Percentiles rank a stretch among this genome's conserved stretches.
phyloP scores from a whole-genome alignment of 2,113 vertebrate species.

The Cyanoderma ruficeps region DNA sequence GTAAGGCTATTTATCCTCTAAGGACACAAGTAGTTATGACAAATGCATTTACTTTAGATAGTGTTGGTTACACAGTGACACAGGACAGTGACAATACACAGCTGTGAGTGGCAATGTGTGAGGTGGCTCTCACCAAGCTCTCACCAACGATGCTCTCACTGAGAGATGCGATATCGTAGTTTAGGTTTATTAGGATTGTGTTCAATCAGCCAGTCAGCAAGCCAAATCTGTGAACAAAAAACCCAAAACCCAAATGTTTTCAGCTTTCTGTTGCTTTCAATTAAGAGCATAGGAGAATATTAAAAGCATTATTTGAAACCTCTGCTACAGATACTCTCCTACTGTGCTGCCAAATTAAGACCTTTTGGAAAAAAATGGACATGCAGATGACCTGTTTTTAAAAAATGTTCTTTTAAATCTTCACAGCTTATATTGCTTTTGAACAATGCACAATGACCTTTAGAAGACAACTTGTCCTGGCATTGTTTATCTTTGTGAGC shows the following conservation, averaged over 20 bases:
- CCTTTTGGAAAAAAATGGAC: background rate
- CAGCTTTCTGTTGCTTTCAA: background rate
- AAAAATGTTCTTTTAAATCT: background rate
- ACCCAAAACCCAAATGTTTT: background rate
- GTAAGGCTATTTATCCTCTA: background rate
- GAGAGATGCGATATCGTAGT: conserved; percentile 46
- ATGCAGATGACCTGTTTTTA: background rate
- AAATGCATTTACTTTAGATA: background rate
- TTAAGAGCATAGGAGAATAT: background rate
- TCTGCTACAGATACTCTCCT: background rate
- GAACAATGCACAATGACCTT: background rate
- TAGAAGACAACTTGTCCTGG: background rate
- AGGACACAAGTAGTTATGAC: background rate
- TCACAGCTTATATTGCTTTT: background rate
- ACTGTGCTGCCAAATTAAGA: background rate
- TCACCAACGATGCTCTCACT: conserved; percentile 23
- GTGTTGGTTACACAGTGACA: background rate
- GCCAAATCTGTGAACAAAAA: conserved; percentile 81
- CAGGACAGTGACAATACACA: background rate
- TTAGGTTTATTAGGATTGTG: conserved; percentile 89
- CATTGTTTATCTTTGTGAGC: background rate
- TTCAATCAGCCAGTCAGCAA: conserved; percentile 91
- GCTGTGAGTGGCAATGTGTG: background rate
- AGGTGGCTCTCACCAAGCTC: background rate
- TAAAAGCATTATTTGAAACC: background rate